Evolutionary conservation across 1,140 invertebrate species (phyloP).

Genomic region (Anadara kagoshimensis): DNA sequence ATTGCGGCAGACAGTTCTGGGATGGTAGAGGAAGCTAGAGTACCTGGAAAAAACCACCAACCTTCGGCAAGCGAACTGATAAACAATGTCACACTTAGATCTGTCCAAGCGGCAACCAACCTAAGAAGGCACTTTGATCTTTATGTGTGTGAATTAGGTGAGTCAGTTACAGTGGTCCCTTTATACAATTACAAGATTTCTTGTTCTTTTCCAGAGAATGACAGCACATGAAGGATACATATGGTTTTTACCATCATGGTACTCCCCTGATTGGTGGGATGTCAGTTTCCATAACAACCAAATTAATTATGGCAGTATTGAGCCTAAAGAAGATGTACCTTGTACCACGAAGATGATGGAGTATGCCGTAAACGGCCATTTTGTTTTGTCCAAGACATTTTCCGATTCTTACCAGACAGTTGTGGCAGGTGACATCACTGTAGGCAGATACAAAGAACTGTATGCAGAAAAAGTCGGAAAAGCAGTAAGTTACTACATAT

Average conservation of each 20-base stretch:
- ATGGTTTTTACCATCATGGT: conserved; percentile 89
- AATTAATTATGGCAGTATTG: conserved; percentile 66
- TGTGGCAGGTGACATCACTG: conserved; percentile 66
- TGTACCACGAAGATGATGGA: conserved; percentile 81
- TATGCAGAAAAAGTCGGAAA: conserved; percentile 57
- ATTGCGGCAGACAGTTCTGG: too few relatives aligned
- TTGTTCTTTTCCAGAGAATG: conserved; percentile 74
- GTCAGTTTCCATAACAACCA: conserved; percentile 78
- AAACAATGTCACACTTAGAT: too few relatives aligned
- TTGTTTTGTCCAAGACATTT: conserved; percentile 82
- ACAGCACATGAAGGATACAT: conserved; percentile 82
- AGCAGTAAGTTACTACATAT: conserved; percentile 58
- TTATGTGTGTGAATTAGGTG: too few relatives aligned
- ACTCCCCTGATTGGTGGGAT: conserved; percentile 81
- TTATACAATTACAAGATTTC: too few relatives aligned
- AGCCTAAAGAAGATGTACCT: conserved; percentile 70
- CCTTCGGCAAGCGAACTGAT: too few relatives aligned
- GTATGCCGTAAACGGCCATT: conserved; percentile 84
- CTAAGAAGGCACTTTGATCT: too few relatives aligned
- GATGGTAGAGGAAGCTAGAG: too few relatives aligned
- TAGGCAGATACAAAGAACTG: conserved; percentile 71
- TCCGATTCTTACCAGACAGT: conserved; percentile 74
- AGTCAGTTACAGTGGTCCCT: too few relatives aligned
- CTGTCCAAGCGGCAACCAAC: too few relatives aligned
- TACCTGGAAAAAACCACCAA: too few relatives aligned